These are phyloP conservation scores for Aleiodes alternator DNA, from an alignment of 2,888 invertebrate species.

Conservation along the genomic window DNA sequence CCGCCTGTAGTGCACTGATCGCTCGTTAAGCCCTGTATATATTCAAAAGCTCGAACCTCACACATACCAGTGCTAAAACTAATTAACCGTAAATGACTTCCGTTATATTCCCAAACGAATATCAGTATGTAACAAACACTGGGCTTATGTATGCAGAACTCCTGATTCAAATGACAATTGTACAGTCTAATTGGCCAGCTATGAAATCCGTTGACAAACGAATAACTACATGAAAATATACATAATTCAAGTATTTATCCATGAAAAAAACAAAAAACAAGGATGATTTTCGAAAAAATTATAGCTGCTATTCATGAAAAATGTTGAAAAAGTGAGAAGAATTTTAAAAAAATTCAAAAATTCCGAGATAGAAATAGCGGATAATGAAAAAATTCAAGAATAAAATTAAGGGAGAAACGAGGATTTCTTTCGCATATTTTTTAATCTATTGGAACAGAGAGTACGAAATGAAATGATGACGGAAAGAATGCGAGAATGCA, in stretches of 20 bases:
- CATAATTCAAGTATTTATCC: constrained; percentile 9
- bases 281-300: too few species aligned
- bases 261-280: too few species aligned
- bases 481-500: constrained; percentile 43
- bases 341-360: too few species aligned
- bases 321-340: too few species aligned
- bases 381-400: constrained; percentile 11
- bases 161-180: constrained; percentile 8
- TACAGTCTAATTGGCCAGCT: constrained; percentile 17
- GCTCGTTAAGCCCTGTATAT: constrained; percentile 19
- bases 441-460: constrained; percentile 34
- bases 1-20: not conserved
- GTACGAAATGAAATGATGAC: constrained; percentile 40
- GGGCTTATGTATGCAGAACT: constrained; percentile 6
- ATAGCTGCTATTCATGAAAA: too few species aligned
- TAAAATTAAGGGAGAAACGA: constrained; percentile 9
- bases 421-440: constrained; percentile 22
- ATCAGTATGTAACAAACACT: constrained; percentile 22
- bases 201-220: constrained; percentile 40
- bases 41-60: not conserved
- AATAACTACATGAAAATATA: constrained; percentile 10
- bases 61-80: constrained; percentile 18
- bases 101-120: constrained; percentile 24
- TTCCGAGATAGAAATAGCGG: too few species aligned
- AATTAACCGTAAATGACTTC: constrained; percentile 28